Conservation (phyloP, 2,113 vertebrate genomes). For the Loxodonta africana region DNA sequence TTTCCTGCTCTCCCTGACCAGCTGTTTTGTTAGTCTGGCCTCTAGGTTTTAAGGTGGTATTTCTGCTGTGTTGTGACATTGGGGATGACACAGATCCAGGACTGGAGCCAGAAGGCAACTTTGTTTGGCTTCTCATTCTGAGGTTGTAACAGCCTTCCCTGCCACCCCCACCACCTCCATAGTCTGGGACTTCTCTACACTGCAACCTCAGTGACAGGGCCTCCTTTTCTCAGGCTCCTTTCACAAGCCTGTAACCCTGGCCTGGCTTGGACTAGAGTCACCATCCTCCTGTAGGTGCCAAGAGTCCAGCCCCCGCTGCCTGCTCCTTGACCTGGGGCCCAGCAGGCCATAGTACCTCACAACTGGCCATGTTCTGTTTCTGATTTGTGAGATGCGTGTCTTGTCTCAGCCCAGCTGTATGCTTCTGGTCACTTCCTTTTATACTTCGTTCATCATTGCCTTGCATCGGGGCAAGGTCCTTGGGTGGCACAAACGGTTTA, state of each 20-base stretch:
- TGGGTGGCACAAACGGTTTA: background rate
- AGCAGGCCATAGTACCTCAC: background rate
- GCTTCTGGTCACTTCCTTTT: too few relatives aligned
- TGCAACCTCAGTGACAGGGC: accelerated
- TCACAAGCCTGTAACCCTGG: background rate
- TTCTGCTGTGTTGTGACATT: accelerated
- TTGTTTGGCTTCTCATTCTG: background rate
- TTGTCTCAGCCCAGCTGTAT: accelerated
- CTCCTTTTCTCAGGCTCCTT: background rate
- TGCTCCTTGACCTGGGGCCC: background rate
- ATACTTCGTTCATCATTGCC: accelerated
- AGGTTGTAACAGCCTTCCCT: background rate
- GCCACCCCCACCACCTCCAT: too few relatives aligned
- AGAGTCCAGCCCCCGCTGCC: background rate
- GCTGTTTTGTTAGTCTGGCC: background rate
- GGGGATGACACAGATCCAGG: background rate
- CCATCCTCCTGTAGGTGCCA: accelerated
- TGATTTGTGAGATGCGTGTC: accelerated
- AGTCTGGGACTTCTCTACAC: background rate
- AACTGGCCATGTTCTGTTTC: accelerated
- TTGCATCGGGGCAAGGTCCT: background rate
- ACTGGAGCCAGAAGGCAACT: too few relatives aligned
- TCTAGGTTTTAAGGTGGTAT: accelerated
- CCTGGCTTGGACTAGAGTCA: accelerated
- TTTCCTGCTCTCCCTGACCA: background rate